Base-by-base conservation (phyloP, 92 coral and sea anemone species). In the Zoanthus gigantus region DNA sequence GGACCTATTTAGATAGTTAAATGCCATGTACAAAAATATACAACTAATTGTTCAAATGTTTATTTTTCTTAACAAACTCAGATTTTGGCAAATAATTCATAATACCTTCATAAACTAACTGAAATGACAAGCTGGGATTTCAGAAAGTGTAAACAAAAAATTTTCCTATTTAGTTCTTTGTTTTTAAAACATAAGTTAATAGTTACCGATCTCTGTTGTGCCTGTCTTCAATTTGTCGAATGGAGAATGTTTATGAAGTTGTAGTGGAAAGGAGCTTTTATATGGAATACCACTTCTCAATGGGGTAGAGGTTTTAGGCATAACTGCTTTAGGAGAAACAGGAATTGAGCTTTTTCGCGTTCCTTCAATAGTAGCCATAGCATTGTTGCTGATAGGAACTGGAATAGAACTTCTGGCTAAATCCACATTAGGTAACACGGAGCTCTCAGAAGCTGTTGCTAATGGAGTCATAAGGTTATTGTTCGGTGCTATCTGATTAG, bases 211-310 rank as follows among this genome's bases (percentile, higher is more conserved):
- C 0, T 92, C 87, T 61, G 90, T 88, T 75, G 84, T 63, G 61
- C 76, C 84, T 71, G 87, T 92, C 84, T 92, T 94, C 73, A 90
- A 82, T 72, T 92, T 91, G 2, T 88, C 79, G 13, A 93, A 91
- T 37, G 98, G 99, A n/a, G 94, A 90, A 54, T 94, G 79, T 80
- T 95, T 95, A 83, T 92, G 96, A 77, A 97, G 94, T 17, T 90
- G 96, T 37, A 97, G 78, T 14, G 99, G 99, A 84, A 84, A 97
- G 18, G 99, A 97, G 13, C 96, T 92, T 73, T 72, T 86, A 34
- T 69, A 88, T 12, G 98, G 86, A 72, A 84, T 75, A 72, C 84
- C 80, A 7, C 90, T 88, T 67, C 92, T 90, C 28, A 76, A 86
- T 28, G 94, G 91, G 74, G 83, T 65, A 83, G 58, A 76, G 57